Conservation (phyloP, 2,888 invertebrate species). For the Zelleria hepariella region DNA sequence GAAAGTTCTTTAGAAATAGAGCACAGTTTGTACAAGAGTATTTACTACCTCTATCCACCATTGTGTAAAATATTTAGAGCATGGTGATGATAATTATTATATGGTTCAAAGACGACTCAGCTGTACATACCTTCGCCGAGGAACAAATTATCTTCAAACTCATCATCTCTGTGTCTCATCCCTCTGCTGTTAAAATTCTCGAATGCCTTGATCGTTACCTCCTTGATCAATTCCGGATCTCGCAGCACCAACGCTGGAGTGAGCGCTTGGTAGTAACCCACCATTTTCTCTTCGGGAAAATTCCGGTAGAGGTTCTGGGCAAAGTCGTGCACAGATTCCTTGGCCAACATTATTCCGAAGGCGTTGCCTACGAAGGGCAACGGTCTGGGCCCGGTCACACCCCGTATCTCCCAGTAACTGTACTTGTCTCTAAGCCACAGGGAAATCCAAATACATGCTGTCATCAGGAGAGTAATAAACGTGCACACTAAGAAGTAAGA, state of each 20-base stretch:
- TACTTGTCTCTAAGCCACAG: slow-evolving; percentile 14
- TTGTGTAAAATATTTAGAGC: too few relatives aligned
- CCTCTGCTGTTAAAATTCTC: neutral
- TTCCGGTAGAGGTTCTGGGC: neutral
- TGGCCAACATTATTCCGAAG: slow-evolving; percentile 15
- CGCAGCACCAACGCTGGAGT: slow-evolving; percentile 6
- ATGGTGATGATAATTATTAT: too few relatives aligned
- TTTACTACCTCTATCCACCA: too few relatives aligned
- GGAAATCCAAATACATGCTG: too few relatives aligned
- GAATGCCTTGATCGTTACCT: slow-evolving; percentile 9
- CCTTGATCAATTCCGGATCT: slow-evolving; percentile 9
- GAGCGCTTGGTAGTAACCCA: slow-evolving; percentile 8
- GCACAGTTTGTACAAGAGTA: too few relatives aligned
- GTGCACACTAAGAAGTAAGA: too few relatives aligned
- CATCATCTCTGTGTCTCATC: neutral
- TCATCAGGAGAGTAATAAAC: too few relatives aligned
- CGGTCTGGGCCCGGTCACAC: slow-evolving; percentile 18
- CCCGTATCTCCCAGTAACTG: slow-evolving; percentile 19
- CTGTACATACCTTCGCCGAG: too few relatives aligned
- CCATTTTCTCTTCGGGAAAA: slow-evolving; percentile 9
- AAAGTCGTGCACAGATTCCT: slow-evolving; percentile 2
- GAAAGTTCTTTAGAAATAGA: too few relatives aligned
- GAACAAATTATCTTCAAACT: too few relatives aligned
- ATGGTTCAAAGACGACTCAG: neutral
- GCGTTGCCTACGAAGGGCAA: slow-evolving; percentile 21